Percentiles rank a stretch among this genome's conserved stretches.
These are phyloP conservation scores for Sarcophaga peregrina DNA, from an alignment of 1,140 invertebrate genomes.

Conservation along the genomic window DNA sequence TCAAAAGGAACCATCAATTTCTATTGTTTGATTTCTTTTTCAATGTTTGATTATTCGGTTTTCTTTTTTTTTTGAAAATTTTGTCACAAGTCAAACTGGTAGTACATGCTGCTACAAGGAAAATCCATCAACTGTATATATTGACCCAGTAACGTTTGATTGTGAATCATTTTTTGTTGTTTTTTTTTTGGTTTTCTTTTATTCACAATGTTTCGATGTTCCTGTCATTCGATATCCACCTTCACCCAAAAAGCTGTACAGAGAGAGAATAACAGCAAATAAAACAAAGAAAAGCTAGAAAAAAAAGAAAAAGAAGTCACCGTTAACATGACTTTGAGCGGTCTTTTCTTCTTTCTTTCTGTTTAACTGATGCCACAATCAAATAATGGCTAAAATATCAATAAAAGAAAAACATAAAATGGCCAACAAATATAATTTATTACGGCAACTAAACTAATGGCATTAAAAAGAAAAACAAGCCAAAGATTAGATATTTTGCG, in stretches of 20 bases:
- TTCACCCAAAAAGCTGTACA: not conserved
- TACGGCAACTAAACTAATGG: not conserved
- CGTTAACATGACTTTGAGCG: constrained; percentile 7
- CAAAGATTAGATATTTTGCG: too few species aligned
- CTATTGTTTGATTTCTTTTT: not conserved
- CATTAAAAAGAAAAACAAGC: not conserved
- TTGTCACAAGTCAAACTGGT: not conserved
- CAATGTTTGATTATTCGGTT: too few species aligned
- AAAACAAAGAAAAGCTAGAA: not conserved
- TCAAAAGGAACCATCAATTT: not conserved
- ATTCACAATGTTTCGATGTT: not conserved
- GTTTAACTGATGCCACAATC: not conserved
- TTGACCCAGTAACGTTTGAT: constrained; percentile 21
- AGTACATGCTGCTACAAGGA: not conserved
- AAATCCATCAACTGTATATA: constrained; percentile 10
- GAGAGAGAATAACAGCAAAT: too few species aligned
- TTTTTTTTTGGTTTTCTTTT: not conserved
- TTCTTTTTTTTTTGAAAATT: not conserved
- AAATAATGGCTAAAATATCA: constrained; percentile 18
- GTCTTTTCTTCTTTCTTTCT: not conserved
- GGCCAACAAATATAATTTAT: not conserved
- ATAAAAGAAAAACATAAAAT: not conserved
- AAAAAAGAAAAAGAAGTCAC: constrained; percentile 3
- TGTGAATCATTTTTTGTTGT: not conserved
- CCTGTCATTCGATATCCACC: constrained; percentile 3